These are phyloP conservation scores for Oscheius sp. DNA, from an alignment of 2,888 invertebrate species.

Conservation along the genomic window DNA sequence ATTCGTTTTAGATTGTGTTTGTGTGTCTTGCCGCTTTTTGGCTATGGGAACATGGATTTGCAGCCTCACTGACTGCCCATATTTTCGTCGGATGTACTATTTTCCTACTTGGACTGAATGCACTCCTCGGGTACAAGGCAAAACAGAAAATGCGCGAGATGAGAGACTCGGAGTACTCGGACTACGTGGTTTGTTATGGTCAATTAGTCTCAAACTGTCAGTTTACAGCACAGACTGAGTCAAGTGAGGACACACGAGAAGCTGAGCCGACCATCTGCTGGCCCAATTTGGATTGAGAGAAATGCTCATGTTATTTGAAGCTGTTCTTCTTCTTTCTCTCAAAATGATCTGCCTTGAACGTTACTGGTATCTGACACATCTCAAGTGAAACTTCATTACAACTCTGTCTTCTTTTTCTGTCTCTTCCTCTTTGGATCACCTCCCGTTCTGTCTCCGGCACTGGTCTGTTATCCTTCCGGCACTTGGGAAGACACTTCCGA, in stretches of 20 bases:
- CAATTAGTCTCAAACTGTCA: not conserved
- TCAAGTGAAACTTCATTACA: conserved; percentile 21
- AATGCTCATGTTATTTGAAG: conserved; percentile 10
- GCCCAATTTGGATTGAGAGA: conserved; percentile 26
- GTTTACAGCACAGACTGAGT: conserved; percentile 17
- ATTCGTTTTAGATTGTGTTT: conserved; percentile 2
- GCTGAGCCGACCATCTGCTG: not conserved
- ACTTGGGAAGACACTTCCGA: conserved; percentile 67
- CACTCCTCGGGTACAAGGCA: not conserved
- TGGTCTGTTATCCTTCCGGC: conserved; percentile 68
- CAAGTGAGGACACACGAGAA: conserved; percentile 30
- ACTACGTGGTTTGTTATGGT: conserved; percentile 23
- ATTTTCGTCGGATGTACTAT: conserved; percentile 10
- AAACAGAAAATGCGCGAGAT: conserved; percentile 13
- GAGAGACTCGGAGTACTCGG: conserved; percentile 14
- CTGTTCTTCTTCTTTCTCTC: not conserved
- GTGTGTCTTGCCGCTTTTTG: conserved; percentile 21
- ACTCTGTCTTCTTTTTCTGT: conserved; percentile 1
- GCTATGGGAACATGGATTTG: conserved; percentile 32
- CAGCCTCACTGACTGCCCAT: conserved; percentile 7
- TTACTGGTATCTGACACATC: conserved; percentile 18
- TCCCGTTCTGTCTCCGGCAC: conserved; percentile 45
- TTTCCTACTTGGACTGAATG: conserved; percentile 22
- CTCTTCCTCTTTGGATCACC: conserved; percentile 18
- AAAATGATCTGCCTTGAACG: not conserved